Evolutionary conservation across 2,888 invertebrate species (phyloP), one percentile per base, ranked within the genome.

Genomic region (Tolmerus cingulatus): DNA sequence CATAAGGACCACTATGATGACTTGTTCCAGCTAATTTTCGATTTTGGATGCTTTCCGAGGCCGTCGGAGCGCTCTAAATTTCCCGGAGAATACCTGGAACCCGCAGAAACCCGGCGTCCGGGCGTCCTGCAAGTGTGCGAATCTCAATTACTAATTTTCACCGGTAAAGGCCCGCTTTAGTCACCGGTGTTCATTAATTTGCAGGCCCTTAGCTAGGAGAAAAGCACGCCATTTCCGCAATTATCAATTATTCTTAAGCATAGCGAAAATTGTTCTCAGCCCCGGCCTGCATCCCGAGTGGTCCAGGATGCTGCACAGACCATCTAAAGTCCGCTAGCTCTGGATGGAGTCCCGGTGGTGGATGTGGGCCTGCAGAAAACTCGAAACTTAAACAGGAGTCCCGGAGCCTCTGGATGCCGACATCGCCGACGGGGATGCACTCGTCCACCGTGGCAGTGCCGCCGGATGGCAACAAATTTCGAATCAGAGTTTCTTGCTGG

Each of bases 201-300:
- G 82, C 82, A 51, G 81, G 23, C 46, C 8, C 43, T 85, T 30
- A 57, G 8, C n/a, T n/a, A 5, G 74, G 43, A 74, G 57, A 85
- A 51, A 85, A 43, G 85, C 85, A 74, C 43, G 30, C 40, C 74
- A 66, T 85, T 85, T 74, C 51, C 85, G 74, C 85, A 85, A 85
- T 85, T 85, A 85, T 85, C 85, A 85, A 85, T 85, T 85, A 85
- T 85, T 74, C 74, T 85, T 85, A 85, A 85, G 74, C 74, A 74
- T 37, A 74, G 74, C 46, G 85, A 85, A 85, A 85, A 85, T 85
- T 85, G 85, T 74, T 85, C 74, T 74, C 34, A 27, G 16, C 85
- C 43, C 34, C 23, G 23, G 19, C n/a, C 37, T 30, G 46, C n/a
- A 55, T 43, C 14, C 74, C 16, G 30, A 34, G 37, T 27, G 66